A percentile compares a stretch with the other conserved stretches of the same genome.
These are phyloP conservation scores for Liposcelis brunnea DNA, from an alignment of 2,888 invertebrate species.

Conservation along the genomic window DNA sequence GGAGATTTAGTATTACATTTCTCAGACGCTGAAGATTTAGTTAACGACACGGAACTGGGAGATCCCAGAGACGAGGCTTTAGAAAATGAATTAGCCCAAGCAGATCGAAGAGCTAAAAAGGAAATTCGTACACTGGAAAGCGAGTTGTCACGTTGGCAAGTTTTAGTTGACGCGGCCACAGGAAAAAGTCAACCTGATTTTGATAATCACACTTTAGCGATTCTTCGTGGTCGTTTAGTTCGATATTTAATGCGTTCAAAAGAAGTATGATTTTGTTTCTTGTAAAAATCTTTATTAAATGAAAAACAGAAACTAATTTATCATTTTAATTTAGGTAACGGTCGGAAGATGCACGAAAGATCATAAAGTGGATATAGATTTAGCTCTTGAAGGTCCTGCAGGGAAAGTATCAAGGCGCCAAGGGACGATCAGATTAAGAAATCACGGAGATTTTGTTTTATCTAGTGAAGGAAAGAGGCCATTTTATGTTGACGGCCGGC, in stretches of 20 bases:
- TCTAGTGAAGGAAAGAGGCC: slow-evolving; percentile 90
- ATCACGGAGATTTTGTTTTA: slow-evolving; percentile 88
- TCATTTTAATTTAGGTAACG: slow-evolving; percentile 49
- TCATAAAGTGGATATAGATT: slow-evolving; percentile 79
- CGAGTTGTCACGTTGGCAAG: slow-evolving; percentile 80
- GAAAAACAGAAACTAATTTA: no score
- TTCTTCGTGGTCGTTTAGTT: slow-evolving; percentile 77
- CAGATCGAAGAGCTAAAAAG: slow-evolving; percentile 58
- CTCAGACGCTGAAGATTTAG: slow-evolving; percentile 80
- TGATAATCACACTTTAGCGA: slow-evolving; percentile 85
- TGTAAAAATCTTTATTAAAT: no score
- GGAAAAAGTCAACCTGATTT: slow-evolving; percentile 73
- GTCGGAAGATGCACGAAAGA: slow-evolving; percentile 82
- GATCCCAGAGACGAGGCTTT: slow-evolving; percentile 67
- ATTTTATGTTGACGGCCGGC: slow-evolving; percentile 85
- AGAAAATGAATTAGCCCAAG: slow-evolving; percentile 57
- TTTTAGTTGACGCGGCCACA: slow-evolving; percentile 76
- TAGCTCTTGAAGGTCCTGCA: slow-evolving; percentile 84
- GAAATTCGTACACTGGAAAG: slow-evolving; percentile 80
- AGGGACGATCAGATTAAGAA: slow-evolving; percentile 74
- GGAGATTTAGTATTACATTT: slow-evolving; percentile 28
- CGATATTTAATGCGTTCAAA: slow-evolving; percentile 86
- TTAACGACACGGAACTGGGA: slow-evolving; percentile 65
- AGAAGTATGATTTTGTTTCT: slow-evolving; percentile 42
- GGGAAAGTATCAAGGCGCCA: slow-evolving; percentile 86